Conservation (phyloP, 1,140 invertebrate genomes). For the Tyrophagus putrescentiae region DNA sequence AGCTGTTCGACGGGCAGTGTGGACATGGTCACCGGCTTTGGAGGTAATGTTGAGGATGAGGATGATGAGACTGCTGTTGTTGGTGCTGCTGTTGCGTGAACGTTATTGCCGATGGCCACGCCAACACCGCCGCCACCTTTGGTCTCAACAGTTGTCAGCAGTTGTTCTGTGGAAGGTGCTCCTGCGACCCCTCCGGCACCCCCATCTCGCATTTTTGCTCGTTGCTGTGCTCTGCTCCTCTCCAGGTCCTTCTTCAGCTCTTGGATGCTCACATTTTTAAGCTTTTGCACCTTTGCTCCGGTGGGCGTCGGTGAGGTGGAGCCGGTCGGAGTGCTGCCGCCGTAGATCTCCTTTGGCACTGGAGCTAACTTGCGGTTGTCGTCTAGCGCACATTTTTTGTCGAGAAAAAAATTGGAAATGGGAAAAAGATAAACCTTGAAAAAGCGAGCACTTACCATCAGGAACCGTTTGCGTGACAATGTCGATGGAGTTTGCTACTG, state of each 20-base stretch:
- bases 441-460: slow-evolving; percentile 8
- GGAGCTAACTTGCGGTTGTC: slow-evolving; percentile 6
- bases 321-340: neutral
- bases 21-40: neutral
- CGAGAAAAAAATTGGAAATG: neutral
- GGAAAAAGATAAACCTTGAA: neutral
- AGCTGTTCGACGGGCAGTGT: slow-evolving; percentile 2
- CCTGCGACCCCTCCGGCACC: too few relatives aligned
- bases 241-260: slow-evolving; percentile 15
- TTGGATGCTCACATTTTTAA: slow-evolving; percentile 15
- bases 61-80: too few relatives aligned
- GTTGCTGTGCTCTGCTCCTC: neutral
- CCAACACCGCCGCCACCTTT: too few relatives aligned
- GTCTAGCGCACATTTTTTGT: neutral
- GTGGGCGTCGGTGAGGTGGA: neutral
- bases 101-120: neutral
- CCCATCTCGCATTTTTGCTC: neutral
- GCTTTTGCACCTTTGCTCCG: neutral
- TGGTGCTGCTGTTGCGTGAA: neutral
- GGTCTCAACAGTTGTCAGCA: too few relatives aligned
- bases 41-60: too few relatives aligned
- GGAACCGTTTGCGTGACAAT: slow-evolving; percentile 4
- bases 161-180: too few relatives aligned
- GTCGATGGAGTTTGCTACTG: slow-evolving; percentile 1
- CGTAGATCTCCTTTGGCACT: slow-evolving; percentile 9